These are phyloP conservation scores for Oreortyx pictus DNA, from an alignment of 2,797 vertebrate genomes.

Conservation along the genomic window DNA sequence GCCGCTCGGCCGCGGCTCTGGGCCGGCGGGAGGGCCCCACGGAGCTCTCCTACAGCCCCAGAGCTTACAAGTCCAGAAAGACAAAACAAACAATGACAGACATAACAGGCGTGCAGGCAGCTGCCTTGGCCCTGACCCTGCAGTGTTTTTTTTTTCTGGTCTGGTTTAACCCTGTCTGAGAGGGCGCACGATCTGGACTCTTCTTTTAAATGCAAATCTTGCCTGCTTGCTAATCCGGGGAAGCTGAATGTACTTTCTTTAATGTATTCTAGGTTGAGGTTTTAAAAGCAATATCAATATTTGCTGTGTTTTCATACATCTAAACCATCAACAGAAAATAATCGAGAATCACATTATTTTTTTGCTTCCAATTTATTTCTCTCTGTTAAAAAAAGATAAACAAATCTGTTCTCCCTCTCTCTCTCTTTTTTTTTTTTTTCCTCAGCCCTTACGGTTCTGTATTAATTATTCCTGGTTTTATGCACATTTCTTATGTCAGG, in stretches of 20 bases:
- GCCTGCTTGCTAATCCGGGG: background rate
- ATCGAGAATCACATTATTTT: background rate
- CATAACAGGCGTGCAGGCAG: constrained; percentile 58
- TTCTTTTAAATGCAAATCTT: constrained; percentile 64
- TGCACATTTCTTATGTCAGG: constrained; percentile 7
- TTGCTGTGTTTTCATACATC: background rate
- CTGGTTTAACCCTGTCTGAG: constrained; percentile 57
- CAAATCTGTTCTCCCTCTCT: background rate
- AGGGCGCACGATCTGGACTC: background rate
- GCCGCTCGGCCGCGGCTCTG: background rate
- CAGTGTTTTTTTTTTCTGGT: constrained; percentile 53
- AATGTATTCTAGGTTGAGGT: background rate
- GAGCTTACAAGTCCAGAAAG: constrained; percentile 59
- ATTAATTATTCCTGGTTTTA: background rate
- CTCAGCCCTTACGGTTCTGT: background rate
- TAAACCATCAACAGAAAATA: constrained; percentile 2
- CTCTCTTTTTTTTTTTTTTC: background rate
- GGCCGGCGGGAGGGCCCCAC: constrained; percentile 9
- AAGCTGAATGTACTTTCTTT: constrained; percentile 8
- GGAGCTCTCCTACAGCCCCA: background rate
- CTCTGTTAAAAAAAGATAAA: background rate
- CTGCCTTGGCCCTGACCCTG: constrained; percentile 68
- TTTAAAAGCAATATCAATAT: background rate
- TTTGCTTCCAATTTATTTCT: background rate
- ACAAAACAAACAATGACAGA: constrained; percentile 67